These are phyloP conservation scores for Microtus richardsoni DNA, from an alignment of 2,113 vertebrate genomes.

Conservation along the genomic window DNA sequence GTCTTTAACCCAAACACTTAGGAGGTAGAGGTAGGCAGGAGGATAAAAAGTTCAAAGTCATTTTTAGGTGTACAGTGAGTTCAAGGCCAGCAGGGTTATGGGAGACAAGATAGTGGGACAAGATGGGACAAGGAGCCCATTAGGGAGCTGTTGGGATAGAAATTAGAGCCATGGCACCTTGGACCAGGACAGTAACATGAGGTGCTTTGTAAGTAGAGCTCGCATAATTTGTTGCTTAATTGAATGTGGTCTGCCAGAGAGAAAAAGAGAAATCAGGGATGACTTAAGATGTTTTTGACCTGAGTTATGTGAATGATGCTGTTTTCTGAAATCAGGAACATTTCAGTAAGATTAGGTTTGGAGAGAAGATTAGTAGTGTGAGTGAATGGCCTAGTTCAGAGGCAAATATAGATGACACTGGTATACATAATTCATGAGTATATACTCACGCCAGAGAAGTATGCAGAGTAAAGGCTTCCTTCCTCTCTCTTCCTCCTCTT, in stretches of 20 bases:
- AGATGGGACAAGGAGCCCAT: not conserved
- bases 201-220: not conserved
- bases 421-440: not conserved
- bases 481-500: not conserved
- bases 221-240: not conserved
- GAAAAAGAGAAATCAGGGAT: constrained; percentile 40
- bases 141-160: not conserved
- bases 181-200: too few relatives aligned
- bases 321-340: constrained; percentile 31
- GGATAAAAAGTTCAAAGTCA: not conserved
- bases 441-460: not conserved
- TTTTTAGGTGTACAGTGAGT: not conserved
- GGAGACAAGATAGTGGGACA: not conserved
- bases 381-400: not conserved
- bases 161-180: not conserved
- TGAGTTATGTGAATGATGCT: constrained; percentile 46
- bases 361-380: not conserved
- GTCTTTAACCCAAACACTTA: not conserved
- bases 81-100: not conserved
- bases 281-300: constrained; percentile 26
- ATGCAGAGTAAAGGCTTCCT: not conserved
- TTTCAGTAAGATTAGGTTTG: constrained; percentile 20
- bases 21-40: not conserved
- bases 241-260: constrained; percentile 10
- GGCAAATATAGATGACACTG: not conserved